phyloP scores from a whole-genome alignment of 2,113 vertebrate species.

The Calidris pygmaea region DNA sequence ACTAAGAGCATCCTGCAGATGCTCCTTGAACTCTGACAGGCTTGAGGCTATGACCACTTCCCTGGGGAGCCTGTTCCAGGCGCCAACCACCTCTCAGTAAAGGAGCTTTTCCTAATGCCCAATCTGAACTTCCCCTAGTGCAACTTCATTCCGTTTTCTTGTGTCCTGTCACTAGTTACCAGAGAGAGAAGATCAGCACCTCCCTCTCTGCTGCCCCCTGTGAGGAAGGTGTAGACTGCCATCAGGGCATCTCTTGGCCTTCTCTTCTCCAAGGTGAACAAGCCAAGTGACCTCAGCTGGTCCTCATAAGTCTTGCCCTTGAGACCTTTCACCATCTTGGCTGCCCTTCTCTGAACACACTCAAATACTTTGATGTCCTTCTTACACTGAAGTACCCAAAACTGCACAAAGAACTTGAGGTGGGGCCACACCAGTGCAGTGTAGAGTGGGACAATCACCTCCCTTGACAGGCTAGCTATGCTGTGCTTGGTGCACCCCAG shows the following conservation, averaged over 20 bases:
- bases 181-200: background rate
- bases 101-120: background rate
- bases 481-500: background rate
- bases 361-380: background rate
- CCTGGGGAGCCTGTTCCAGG: background rate
- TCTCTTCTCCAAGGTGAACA: background rate
- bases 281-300: background rate
- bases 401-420: background rate
- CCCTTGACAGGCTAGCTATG: accelerated
- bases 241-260: background rate
- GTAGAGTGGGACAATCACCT: background rate
- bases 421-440: too few relatives aligned
- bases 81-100: background rate
- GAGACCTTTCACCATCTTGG: background rate
- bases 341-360: background rate
- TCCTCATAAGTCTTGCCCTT: background rate
- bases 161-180: background rate
- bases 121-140: background rate
- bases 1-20: background rate
- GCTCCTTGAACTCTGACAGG: background rate
- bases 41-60: background rate
- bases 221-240: background rate
- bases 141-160: background rate
- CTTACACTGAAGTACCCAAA: background rate
- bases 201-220: accelerated